A percentile compares a stretch with the other conserved stretches of the same genome.
phyloP scores from a whole-genome alignment of 1,140 invertebrate genomes.

The Melanaphis sacchari region DNA sequence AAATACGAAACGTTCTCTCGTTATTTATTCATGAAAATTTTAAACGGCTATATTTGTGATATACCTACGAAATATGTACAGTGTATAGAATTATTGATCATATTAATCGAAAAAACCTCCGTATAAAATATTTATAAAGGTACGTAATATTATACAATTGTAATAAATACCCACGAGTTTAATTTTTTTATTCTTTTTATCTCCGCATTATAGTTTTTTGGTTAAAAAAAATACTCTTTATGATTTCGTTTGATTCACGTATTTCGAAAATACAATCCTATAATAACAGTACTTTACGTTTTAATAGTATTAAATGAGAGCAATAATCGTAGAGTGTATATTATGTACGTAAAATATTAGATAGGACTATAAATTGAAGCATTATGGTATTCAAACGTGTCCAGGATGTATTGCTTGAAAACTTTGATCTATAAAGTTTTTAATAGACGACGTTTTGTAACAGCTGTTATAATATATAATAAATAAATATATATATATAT shows the following conservation, averaged over 20 bases:
- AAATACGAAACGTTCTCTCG: background rate
- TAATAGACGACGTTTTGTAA: background rate
- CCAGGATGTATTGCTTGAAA: background rate
- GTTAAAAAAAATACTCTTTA: background rate
- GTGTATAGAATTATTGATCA: background rate
- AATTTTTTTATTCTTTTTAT: background rate
- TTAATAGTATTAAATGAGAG: background rate
- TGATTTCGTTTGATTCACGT: background rate
- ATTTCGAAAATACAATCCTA: background rate
- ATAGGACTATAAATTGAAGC: no score
- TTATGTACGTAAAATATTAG: no score
- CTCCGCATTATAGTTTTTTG: background rate
- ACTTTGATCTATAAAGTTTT: background rate
- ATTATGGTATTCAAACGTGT: background rate
- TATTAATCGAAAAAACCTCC: background rate
- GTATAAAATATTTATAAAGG: background rate
- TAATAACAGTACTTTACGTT: background rate
- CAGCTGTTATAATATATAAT: background rate
- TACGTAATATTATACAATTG: background rate
- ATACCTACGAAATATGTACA: background rate
- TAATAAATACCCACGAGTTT: background rate
- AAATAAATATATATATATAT: no score
- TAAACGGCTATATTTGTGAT: background rate
- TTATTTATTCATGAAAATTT: constrained; percentile 1
- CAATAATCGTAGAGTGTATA: no score